These are phyloP conservation scores for Heliconius congener DNA, from an alignment of 1,140 invertebrate genomes.

Conservation along the genomic window DNA sequence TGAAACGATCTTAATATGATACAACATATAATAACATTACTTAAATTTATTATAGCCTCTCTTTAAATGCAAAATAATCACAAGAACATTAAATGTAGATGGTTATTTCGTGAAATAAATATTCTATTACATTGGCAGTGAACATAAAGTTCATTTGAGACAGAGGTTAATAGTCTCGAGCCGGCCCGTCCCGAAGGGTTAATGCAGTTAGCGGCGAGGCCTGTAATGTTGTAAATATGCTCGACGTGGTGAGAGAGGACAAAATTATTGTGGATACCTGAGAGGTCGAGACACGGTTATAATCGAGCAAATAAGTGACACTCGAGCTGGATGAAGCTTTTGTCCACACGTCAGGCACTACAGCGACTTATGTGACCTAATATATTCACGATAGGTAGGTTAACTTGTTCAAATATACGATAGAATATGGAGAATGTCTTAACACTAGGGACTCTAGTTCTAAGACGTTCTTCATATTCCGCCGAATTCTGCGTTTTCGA, in stretches of 20 bases:
- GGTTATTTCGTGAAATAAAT: neutral
- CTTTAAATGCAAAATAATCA: neutral
- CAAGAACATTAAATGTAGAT: neutral
- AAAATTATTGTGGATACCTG: neutral
- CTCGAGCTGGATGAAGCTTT: neutral
- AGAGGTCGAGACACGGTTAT: neutral
- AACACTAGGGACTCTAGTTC: too few relatives aligned
- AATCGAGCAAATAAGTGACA: neutral
- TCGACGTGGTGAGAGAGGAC: neutral
- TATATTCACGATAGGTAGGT: neutral
- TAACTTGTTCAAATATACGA: too few relatives aligned
- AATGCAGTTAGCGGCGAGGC: slow-evolving; percentile 19
- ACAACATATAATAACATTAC: neutral
- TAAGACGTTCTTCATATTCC: too few relatives aligned
- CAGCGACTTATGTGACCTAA: neutral
- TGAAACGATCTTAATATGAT: too few relatives aligned
- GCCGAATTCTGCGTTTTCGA: too few relatives aligned
- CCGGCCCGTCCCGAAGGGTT: slow-evolving; percentile 14
- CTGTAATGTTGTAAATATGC: slow-evolving; percentile 22
- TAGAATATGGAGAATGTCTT: too few relatives aligned
- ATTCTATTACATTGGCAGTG: neutral
- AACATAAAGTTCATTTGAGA: slow-evolving; percentile 23
- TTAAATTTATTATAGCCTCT: neutral
- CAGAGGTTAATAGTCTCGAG: slow-evolving; percentile 25
- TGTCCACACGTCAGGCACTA: neutral